Conservation (phyloP, 1,140 invertebrate genomes). For the Conus betulinus region DNA sequence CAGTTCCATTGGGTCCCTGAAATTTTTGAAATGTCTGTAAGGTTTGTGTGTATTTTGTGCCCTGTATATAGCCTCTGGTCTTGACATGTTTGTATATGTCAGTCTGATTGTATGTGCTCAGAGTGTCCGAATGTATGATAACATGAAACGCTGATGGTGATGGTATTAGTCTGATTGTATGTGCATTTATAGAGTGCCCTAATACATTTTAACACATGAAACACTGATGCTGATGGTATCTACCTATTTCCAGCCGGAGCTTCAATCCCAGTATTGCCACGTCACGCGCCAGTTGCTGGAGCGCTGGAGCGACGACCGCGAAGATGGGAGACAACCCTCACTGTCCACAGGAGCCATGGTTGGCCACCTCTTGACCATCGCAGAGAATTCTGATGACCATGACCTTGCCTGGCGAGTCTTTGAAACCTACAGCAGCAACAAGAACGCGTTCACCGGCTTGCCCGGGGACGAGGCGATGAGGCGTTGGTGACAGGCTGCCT, state of each 20-base stretch:
- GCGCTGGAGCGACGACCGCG: conserved; percentile 1
- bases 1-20: too few relatives aligned
- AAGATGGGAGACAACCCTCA: background rate
- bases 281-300: conserved; percentile 17
- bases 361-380: conserved; percentile 29
- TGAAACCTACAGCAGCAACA: conserved; percentile 13
- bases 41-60: too few relatives aligned
- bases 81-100: too few relatives aligned
- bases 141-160: too few relatives aligned
- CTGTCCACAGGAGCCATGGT: conserved; percentile 29
- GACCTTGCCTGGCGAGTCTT: conserved; percentile 9
- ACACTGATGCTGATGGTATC: too few relatives aligned
- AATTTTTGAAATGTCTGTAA: too few relatives aligned
- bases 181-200: too few relatives aligned
- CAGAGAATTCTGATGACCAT: conserved; percentile 17
- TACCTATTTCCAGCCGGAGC: background rate
- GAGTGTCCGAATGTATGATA: too few relatives aligned
- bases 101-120: too few relatives aligned
- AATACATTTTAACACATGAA: too few relatives aligned
- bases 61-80: too few relatives aligned
- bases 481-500: background rate
- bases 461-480: background rate
- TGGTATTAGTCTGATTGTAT: too few relatives aligned
- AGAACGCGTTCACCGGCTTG: conserved; percentile 5
- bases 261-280: conserved; percentile 26